Evolutionary conservation across 2,797 vertebrate genomes (phyloP).

Genomic region (Tadarida brasiliensis): DNA sequence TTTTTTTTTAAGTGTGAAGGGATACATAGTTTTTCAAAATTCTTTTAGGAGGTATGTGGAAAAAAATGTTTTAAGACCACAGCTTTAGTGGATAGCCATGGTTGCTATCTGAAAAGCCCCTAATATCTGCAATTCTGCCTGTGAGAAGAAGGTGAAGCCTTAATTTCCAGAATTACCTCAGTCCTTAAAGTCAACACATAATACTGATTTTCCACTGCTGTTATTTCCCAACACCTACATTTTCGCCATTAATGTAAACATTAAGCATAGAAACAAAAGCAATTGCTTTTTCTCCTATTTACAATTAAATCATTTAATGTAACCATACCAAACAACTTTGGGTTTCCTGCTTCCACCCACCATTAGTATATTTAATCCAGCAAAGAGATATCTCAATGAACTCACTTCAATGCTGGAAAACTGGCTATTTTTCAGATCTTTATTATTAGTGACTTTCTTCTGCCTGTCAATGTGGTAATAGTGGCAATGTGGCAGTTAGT

Average conservation of each 20-base stretch:
- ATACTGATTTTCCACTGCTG: not conserved
- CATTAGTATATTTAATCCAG: conserved; percentile 52
- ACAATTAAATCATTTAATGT: conserved; percentile 42
- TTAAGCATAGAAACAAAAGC: conserved; percentile 39
- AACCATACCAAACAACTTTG: conserved; percentile 47
- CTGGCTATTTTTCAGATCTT: not conserved
- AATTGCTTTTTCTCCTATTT: conserved; percentile 41
- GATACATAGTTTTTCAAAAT: conserved; percentile 37
- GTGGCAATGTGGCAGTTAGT: not conserved
- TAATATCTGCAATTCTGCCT: not conserved
- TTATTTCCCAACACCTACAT: not conserved
- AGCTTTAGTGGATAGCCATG: not conserved
- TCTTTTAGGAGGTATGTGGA: conserved; percentile 32
- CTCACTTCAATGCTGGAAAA: conserved; percentile 19
- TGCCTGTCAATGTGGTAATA: not conserved
- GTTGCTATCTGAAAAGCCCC: not conserved
- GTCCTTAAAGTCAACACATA: not conserved
- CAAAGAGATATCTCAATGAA: conserved; percentile 19
- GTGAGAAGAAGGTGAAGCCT: not conserved
- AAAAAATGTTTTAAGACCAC: conserved; percentile 46
- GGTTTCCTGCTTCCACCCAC: not conserved
- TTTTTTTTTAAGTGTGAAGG: conserved; percentile 34
- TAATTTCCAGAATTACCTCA: conserved; percentile 31
- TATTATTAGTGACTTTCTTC: not conserved
- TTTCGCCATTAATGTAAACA: conserved; percentile 41